Evolutionary conservation across 2,888 invertebrate species (phyloP).

Genomic region (Diarsia brunnea): DNA sequence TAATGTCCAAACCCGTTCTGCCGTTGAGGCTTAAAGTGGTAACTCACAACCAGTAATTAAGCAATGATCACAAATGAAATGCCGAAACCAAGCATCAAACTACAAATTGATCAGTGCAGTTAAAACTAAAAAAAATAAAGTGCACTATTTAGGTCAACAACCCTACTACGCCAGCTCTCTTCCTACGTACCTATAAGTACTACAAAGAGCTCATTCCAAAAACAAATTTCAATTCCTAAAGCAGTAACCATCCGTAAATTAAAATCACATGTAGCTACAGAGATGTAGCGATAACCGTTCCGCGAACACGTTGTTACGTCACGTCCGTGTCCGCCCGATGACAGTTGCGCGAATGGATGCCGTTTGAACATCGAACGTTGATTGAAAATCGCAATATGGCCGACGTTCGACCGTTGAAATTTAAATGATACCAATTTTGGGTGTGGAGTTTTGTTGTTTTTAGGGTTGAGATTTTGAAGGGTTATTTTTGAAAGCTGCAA

Average conservation of each 20-base stretch:
- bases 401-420: slow-evolving; percentile 55
- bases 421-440: slow-evolving; percentile 52
- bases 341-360: slow-evolving; percentile 66
- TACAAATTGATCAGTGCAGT: background rate
- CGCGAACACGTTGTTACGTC: slow-evolving; percentile 62
- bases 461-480: background rate
- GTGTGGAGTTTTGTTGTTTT: slow-evolving; percentile 17
- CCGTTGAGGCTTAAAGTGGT: too few relatives aligned
- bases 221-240: slow-evolving; percentile 49
- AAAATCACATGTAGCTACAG: slow-evolving; percentile 58
- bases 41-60: too few relatives aligned
- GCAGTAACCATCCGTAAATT: slow-evolving; percentile 56
- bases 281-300: slow-evolving; percentile 65
- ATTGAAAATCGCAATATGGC: slow-evolving; percentile 67
- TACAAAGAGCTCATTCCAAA: slow-evolving; percentile 42
- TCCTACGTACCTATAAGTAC: background rate
- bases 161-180: background rate
- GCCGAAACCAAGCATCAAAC: background rate
- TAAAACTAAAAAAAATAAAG: background rate
- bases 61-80: background rate
- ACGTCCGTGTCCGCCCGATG: slow-evolving; percentile 66
- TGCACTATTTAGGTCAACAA: background rate
- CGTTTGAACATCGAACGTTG: slow-evolving; percentile 68
- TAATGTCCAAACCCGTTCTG: too few relatives aligned
- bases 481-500: background rate